Percentiles rank a stretch among this genome's conserved stretches.
Conservation (phyloP, 2,888 invertebrate species). For the Smittia sp. region DNA sequence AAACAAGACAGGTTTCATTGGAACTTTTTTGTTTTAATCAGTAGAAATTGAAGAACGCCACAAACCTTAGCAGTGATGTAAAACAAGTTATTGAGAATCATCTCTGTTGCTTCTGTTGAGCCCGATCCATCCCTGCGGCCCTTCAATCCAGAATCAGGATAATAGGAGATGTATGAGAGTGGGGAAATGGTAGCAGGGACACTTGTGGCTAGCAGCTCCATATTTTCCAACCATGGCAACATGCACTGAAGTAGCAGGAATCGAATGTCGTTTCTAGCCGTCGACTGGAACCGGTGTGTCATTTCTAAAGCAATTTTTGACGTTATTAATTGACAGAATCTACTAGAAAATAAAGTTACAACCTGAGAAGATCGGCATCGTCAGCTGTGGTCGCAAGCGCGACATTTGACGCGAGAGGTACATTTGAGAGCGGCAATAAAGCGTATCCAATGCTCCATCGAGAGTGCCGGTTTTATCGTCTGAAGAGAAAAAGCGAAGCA, state of each 20-base stretch:
- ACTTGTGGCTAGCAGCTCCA: slow-evolving; percentile 96
- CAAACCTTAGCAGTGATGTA: slow-evolving; percentile 93
- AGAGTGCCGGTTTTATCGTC: slow-evolving; percentile 61
- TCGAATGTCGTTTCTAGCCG: slow-evolving; percentile 88
- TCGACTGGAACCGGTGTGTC: slow-evolving; percentile 93
- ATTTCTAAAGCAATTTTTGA: slow-evolving; percentile 82
- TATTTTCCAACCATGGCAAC: slow-evolving; percentile 96
- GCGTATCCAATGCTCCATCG: slow-evolving; percentile 80
- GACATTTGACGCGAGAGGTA: slow-evolving; percentile 91
- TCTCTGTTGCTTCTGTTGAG: slow-evolving; percentile 98
- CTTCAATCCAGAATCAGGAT: slow-evolving; percentile 64
- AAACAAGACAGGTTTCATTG: too few species aligned
- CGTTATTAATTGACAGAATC: slow-evolving; percentile 34
- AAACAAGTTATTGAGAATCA: slow-evolving; percentile 98
- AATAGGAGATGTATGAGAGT: slow-evolving; percentile 77
- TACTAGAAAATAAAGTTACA: slow-evolving; percentile 42
- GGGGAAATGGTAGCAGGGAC: slow-evolving; percentile 74
- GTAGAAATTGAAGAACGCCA: slow-evolving; percentile 41
- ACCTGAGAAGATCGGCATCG: slow-evolving; percentile 99
- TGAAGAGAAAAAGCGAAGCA: slow-evolving; percentile 12
- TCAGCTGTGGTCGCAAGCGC: slow-evolving; percentile 91
- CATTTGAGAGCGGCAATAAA: slow-evolving; percentile 89
- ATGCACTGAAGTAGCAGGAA: slow-evolving; percentile 88
- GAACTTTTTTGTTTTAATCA: too few species aligned
- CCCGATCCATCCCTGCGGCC: slow-evolving; percentile 91